phyloP scores from a whole-genome alignment of 2,113 vertebrate genomes.

The Pteropus alecto region DNA sequence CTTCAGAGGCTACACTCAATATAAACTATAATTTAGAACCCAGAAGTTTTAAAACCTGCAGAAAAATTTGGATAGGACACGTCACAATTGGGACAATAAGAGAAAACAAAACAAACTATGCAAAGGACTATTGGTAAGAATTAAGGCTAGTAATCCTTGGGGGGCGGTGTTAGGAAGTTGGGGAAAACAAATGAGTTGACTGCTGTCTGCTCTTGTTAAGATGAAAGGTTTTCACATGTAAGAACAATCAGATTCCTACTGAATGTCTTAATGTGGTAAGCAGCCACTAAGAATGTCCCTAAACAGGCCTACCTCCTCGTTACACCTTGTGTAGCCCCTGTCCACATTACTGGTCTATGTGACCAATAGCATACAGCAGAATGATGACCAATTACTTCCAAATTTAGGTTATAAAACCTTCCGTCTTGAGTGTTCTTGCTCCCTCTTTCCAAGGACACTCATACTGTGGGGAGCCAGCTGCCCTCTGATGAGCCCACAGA shows the following conservation, averaged over 20 bases:
- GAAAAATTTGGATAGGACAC: background rate
- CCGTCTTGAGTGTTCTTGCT: background rate
- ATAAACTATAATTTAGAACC: background rate
- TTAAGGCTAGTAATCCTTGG: background rate
- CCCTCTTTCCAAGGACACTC: background rate
- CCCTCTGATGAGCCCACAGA: background rate
- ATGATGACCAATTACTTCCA: background rate
- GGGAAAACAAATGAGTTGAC: background rate
- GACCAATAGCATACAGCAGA: background rate
- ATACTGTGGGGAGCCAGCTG: background rate
- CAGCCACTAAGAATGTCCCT: background rate
- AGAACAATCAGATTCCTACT: background rate
- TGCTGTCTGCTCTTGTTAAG: background rate
- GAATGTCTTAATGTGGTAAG: background rate
- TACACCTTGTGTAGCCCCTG: background rate
- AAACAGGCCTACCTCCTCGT: background rate
- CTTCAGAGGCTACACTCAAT: background rate
- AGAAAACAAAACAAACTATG: background rate
- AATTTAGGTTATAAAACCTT: background rate
- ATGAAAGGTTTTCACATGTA: background rate
- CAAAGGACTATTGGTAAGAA: background rate
- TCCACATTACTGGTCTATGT: background rate
- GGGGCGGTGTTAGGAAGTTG: no score
- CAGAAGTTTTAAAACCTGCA: background rate
- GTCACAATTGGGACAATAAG: background rate